Evolutionary conservation across 2,888 invertebrate genomes (phyloP).

Genomic region (Poecilus cupreus): DNA sequence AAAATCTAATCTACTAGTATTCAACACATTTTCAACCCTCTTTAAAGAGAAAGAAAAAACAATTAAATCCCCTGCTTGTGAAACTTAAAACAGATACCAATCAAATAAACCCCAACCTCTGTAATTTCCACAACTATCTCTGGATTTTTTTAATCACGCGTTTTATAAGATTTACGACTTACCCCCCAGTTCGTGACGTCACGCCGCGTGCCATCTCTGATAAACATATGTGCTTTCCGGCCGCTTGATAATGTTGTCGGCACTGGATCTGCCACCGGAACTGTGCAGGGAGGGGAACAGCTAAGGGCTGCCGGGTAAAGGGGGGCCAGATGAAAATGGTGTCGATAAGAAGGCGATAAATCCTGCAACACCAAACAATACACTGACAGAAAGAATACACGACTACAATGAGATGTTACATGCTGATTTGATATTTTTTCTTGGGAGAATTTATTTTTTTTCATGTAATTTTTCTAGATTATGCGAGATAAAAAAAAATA

Average conservation of each 20-base stretch:
- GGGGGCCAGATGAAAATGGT: conserved; percentile 48
- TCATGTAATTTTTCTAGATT: background rate
- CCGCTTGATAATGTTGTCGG: conserved; percentile 51
- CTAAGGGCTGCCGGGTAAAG: background rate
- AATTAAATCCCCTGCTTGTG: conserved; percentile 1
- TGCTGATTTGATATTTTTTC: conserved; percentile 44
- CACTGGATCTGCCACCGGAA: conserved; percentile 45
- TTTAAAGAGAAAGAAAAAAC: background rate
- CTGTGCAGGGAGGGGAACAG: background rate
- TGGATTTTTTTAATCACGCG: conserved; percentile 20
- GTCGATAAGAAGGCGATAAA: conserved; percentile 56
- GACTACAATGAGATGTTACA: conserved; percentile 49
- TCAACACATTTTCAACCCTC: background rate
- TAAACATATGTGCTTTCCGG: conserved; percentile 58
- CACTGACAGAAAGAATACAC: conserved; percentile 54
- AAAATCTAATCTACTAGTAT: background rate
- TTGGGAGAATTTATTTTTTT: background rate
- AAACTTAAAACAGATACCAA: background rate
- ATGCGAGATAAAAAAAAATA: background rate
- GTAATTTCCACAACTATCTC: conserved; percentile 27
- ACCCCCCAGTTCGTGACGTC: conserved; percentile 10
- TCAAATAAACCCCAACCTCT: background rate
- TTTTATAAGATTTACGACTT: conserved; percentile 28
- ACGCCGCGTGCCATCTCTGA: conserved; percentile 43
- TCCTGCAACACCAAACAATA: conserved; percentile 52